phyloP scores from a whole-genome alignment of 2,888 invertebrate species.

The Gymnocheta viridis region DNA sequence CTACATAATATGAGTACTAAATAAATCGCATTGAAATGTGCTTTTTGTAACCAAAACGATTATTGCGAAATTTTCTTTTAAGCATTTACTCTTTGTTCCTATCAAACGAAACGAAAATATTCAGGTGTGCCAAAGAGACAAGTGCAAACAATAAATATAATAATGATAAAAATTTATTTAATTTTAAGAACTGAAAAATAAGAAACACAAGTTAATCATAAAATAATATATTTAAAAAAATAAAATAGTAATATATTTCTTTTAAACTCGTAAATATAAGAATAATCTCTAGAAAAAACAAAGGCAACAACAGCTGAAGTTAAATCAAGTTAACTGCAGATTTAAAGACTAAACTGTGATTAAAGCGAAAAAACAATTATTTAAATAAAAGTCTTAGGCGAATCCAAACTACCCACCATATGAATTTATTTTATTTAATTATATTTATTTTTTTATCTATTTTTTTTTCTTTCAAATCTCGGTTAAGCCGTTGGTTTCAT shows the following conservation, averaged over 20 bases:
- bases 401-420: not conserved
- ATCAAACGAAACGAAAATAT: conserved; percentile 31
- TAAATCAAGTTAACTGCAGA: not conserved
- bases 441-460: not conserved
- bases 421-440: not conserved
- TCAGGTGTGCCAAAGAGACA: conserved; percentile 64
- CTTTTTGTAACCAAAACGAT: conserved; percentile 10
- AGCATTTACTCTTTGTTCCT: not conserved
- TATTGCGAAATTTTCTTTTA: conserved; percentile 56
- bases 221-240: conserved; percentile 15
- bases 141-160: conserved; percentile 65
- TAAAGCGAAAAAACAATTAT: not conserved
- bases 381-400: not conserved
- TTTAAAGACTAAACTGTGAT: not conserved
- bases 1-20: conserved; percentile 3
- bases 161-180: conserved; percentile 56
- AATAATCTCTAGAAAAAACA: not conserved
- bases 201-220: conserved; percentile 65
- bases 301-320: conserved; percentile 40
- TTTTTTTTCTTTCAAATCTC: too few relatives aligned
- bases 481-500: too few relatives aligned
- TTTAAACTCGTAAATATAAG: conserved; percentile 7
- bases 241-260: conserved; percentile 13
- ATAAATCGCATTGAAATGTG: conserved; percentile 45
- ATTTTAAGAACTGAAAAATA: conserved; percentile 27